A percentile compares a stretch with the other conserved stretches of the same genome.
Conservation (phyloP, 2,888 invertebrate species). For the Lycaena phlaeas region DNA sequence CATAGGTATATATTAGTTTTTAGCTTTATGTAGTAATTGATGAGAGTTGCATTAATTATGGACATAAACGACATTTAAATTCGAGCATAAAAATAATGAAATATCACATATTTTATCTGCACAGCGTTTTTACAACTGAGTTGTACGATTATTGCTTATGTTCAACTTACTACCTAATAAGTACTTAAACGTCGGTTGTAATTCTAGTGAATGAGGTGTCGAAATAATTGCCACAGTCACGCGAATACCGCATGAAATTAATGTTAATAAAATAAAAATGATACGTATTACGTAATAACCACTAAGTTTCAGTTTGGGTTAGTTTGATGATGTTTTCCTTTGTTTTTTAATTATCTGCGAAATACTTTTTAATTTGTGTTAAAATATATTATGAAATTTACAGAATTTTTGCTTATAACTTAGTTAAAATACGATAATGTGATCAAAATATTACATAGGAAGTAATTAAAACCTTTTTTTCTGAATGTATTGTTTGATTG, state of each 20-base stretch:
- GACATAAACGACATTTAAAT: too few species aligned
- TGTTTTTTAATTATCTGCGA: too few species aligned
- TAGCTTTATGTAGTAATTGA: not conserved
- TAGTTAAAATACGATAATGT: too few species aligned
- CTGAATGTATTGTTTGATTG: too few species aligned
- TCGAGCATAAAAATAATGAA: too few species aligned
- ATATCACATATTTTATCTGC: not conserved
- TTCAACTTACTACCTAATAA: slow-evolving; percentile 11
- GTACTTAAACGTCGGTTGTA: slow-evolving; percentile 16
- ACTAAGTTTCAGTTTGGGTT: not conserved
- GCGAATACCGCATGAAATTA: slow-evolving; percentile 18
- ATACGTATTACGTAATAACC: not conserved
- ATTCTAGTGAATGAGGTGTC: slow-evolving; percentile 22
- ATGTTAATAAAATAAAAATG: slow-evolving; percentile 17
- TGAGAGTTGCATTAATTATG: too few species aligned
- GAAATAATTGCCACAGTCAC: slow-evolving; percentile 25
- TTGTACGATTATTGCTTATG: slow-evolving; percentile 4
- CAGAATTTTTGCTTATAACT: too few species aligned
- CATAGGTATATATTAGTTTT: too few species aligned
- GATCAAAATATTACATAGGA: too few species aligned
- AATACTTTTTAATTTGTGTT: not conserved
- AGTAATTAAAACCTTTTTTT: too few species aligned
- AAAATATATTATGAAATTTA: not conserved
- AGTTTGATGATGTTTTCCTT: not conserved
- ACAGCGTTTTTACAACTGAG: not conserved